Evolutionary conservation across 2,113 vertebrate species (phyloP).

Genomic region (Planiliza haematocheilus): DNA sequence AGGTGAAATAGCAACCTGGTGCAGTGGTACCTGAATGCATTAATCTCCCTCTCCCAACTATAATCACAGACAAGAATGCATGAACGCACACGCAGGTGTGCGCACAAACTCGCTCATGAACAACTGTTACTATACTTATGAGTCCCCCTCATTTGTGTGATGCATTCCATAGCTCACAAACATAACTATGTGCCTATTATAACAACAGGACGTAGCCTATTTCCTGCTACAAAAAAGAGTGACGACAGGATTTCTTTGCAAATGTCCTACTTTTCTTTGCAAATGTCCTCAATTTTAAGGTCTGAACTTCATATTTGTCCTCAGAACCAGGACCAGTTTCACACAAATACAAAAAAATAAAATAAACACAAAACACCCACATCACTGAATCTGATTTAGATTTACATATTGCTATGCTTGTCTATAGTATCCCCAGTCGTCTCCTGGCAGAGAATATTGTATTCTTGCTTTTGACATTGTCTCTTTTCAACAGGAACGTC

Average conservation of each 20-base stretch:
- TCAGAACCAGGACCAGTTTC: background rate
- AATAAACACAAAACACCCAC: background rate
- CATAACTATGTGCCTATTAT: too few relatives aligned
- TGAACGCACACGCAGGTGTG: background rate
- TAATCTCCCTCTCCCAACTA: constrained; percentile 23
- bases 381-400: background rate
- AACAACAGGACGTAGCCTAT: background rate
- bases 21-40: constrained; percentile 20
- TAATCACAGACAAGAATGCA: constrained; percentile 20
- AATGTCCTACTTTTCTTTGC: background rate
- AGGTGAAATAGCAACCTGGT: constrained; percentile 46
- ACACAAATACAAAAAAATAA: background rate
- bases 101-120: background rate
- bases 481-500: constrained; percentile 89
- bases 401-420: constrained; percentile 4
- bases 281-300: background rate
- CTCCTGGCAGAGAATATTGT: constrained; percentile 1
- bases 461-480: constrained; percentile 25
- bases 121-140: background rate
- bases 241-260: too few relatives aligned
- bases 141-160: background rate
- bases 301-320: background rate
- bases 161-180: background rate
- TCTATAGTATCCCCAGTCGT: constrained; percentile 6
- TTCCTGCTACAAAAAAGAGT: background rate